These are phyloP conservation scores for Pristis pectinata DNA, from an alignment of 2,797 vertebrate species.

Conservation along the genomic window DNA sequence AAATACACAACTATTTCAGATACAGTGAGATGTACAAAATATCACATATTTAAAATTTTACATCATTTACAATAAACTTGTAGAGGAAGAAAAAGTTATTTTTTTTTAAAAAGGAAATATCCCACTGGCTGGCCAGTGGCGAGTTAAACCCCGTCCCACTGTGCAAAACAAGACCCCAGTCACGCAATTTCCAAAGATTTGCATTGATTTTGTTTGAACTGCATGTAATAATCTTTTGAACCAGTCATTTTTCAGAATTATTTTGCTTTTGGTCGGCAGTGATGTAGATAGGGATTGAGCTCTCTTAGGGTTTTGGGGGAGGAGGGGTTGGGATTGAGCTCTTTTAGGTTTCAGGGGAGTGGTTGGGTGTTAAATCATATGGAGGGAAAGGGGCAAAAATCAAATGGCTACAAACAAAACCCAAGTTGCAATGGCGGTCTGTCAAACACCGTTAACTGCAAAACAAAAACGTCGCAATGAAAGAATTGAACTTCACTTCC, in stretches of 20 bases:
- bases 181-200: slow-evolving; percentile 5
- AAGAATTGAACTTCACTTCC: neutral
- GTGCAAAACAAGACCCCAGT: slow-evolving; percentile 27
- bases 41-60: slow-evolving; percentile 38
- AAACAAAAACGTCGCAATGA: neutral
- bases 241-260: slow-evolving; percentile 13
- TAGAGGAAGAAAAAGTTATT: slow-evolving; percentile 3
- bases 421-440: neutral
- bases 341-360: neutral
- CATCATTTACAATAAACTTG: slow-evolving; percentile 15
- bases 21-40: slow-evolving; percentile 35
- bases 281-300: neutral
- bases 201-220: neutral
- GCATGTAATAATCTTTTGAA: neutral
- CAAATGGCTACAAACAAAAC: neutral
- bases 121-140: neutral
- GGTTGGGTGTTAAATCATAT: neutral
- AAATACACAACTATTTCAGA: slow-evolving; percentile 37
- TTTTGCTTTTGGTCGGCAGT: neutral
- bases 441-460: neutral
- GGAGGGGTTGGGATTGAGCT: neutral
- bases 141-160: neutral
- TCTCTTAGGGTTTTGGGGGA: neutral
- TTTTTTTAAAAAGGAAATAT: neutral
- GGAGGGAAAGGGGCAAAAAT: neutral